phyloP scores from a whole-genome alignment of 2,888 invertebrate genomes.

The Kryphioiulus occultus region DNA sequence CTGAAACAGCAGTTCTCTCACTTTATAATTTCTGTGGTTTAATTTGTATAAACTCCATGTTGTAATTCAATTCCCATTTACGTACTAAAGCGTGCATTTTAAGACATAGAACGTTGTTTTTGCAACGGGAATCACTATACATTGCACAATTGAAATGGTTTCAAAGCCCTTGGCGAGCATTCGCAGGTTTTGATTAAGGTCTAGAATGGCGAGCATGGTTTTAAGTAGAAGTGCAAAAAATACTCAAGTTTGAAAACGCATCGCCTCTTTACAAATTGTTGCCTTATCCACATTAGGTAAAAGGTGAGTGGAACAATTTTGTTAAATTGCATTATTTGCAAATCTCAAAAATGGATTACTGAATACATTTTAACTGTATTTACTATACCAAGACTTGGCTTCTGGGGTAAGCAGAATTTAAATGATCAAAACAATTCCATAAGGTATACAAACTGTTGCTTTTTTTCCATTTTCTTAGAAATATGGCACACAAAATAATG shows the following conservation, averaged over 20 bases:
- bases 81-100: neutral
- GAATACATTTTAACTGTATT: neutral
- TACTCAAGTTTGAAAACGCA: neutral
- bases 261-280: neutral
- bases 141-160: slow-evolving; percentile 5
- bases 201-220: neutral
- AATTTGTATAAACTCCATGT: neutral
- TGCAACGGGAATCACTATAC: neutral
- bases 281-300: neutral
- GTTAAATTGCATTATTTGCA: neutral
- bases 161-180: neutral
- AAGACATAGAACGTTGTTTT: neutral
- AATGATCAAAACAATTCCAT: neutral
- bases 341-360: neutral
- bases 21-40: neutral
- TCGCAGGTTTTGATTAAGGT: slow-evolving; percentile 5
- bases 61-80: neutral
- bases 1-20: neutral
- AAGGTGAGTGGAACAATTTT: neutral
- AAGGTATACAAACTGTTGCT: neutral
- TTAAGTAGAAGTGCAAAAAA: neutral
- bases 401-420: neutral
- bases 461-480: neutral
- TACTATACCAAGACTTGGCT: neutral
- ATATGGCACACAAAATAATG: neutral